Base-by-base conservation (phyloP, 2,888 invertebrate genomes). In the Melanophora roralis region DNA sequence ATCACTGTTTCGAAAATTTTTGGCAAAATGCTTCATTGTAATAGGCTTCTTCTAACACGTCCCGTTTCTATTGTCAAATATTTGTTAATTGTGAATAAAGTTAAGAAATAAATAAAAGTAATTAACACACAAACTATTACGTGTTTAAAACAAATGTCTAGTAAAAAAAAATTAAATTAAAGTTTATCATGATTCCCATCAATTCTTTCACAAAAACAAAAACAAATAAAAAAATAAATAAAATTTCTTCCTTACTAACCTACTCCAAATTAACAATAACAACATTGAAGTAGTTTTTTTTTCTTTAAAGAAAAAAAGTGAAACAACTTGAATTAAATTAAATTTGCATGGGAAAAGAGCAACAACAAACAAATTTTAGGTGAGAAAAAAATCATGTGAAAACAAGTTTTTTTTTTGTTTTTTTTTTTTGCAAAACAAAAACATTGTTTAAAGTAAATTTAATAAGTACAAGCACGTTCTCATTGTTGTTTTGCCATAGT, bases 401-500 rank as follows among this genome's bases (percentile, higher is more conserved):
- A 68, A 75, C 75, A 53, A 53, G 75, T 75, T 68, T 75, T 19
- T 16, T 27, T 73, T 64, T 65, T 60, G 27, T 45, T 53, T 49
- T 14, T 40, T 49, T 64, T 62, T n/a, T 64, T 62, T n/a, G 40
- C 8, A 19, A 69, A 55, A 14, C 9, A 2, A 9, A 55, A 55
- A 32, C 7, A 34, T 12, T 19, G 1, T 1, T 40, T 23, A 23
- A n/a, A 2, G 1, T 38, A 7, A 1, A 21, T n/a, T 7, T 8
- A 16, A 34, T 8, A 32, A 34, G 32, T 32, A 11, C n/a, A 6
- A 32, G 14, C 27, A 16, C 16, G 4, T 55, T 36, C 5, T 27
- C 6, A 6, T 27, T 27, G 27, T 27, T 27, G 6, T 27, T 27
- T 27, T 27, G 27, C 3, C 27, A 27, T 27, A 6, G 27, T 27